phyloP scores from a whole-genome alignment of 2,113 vertebrate genomes.

The Illadopsis cleaveri region DNA sequence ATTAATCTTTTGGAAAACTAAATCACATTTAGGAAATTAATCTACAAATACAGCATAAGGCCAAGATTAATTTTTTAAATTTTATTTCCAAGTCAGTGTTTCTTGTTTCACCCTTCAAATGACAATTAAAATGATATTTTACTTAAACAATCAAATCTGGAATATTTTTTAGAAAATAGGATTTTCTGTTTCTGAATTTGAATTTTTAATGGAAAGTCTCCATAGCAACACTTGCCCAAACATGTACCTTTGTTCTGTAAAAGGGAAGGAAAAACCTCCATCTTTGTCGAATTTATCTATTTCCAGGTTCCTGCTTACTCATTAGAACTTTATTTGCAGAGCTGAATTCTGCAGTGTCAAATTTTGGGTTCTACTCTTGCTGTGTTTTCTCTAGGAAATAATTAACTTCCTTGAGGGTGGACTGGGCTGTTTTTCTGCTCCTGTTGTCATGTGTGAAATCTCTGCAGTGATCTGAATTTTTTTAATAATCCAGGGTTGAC shows the following conservation, averaged over 20 bases:
- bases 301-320: not conserved
- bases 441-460: not conserved
- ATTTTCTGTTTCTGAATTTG: not conserved
- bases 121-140: not conserved
- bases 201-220: not conserved
- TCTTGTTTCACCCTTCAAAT: not conserved
- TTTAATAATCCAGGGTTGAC: not conserved
- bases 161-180: not conserved
- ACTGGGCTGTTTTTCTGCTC: not conserved
- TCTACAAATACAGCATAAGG: not conserved
- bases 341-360: not conserved
- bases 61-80: not conserved
- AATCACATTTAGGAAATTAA: not conserved
- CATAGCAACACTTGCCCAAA: not conserved
- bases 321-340: not conserved
- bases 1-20: not conserved
- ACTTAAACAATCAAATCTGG: not conserved
- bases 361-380: not conserved
- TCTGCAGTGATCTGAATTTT: not conserved
- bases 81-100: not conserved
- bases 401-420: not conserved
- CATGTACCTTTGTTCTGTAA: not conserved
- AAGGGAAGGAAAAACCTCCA: not conserved
- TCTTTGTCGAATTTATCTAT: not conserved
- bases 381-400: not conserved